Evolutionary conservation across 2,797 vertebrate species (phyloP).

Genomic region (Molossus molossus): DNA sequence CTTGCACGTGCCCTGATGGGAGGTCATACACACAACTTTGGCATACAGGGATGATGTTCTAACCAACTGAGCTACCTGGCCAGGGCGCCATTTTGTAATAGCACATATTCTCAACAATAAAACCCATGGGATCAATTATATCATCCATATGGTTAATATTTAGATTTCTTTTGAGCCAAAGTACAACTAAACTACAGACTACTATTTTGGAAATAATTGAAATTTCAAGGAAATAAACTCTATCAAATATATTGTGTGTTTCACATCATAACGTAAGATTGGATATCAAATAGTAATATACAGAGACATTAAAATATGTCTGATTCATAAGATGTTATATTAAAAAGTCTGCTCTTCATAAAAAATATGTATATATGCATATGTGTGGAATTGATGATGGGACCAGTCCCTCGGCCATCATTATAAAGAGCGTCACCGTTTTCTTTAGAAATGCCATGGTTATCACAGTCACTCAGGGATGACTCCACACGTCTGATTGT

Average conservation of each 20-base stretch:
- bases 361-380: neutral
- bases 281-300: constrained; percentile 44
- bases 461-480: constrained; percentile 44
- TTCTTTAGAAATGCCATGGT: constrained; percentile 71
- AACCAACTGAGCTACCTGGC: neutral
- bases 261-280: constrained; percentile 56
- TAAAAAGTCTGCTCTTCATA: neutral
- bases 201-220: constrained; percentile 60
- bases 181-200: constrained; percentile 27
- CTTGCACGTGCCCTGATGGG: neutral
- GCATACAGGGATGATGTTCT: neutral
- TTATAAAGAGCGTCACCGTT: constrained; percentile 29
- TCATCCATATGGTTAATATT: constrained; percentile 57
- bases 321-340: constrained; percentile 72
- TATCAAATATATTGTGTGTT: constrained; percentile 47
- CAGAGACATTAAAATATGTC: constrained; percentile 30
- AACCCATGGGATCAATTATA: constrained; percentile 67
- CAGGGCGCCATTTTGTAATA: constrained; percentile 26
- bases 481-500: constrained; percentile 58
- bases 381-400: neutral
- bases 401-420: neutral
- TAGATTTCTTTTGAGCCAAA: constrained; percentile 24
- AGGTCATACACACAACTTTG: neutral
- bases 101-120: constrained; percentile 29
- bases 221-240: constrained; percentile 15